Evolutionary conservation across 2,888 invertebrate species (phyloP).

Genomic region (Platycheirus rosarum): DNA sequence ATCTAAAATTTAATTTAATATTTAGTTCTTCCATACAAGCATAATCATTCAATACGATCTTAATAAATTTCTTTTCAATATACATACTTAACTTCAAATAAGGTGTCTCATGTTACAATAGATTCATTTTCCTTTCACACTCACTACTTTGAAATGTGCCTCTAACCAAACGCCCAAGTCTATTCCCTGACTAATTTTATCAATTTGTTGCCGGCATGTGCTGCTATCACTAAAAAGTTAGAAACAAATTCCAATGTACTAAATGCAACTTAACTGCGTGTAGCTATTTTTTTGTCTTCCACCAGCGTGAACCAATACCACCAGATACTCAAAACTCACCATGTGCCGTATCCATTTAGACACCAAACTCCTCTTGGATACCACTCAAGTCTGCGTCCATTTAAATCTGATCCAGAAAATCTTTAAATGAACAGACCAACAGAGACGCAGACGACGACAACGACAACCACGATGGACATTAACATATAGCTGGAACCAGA

Average conservation of each 20-base stretch:
- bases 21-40: no score
- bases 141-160: constrained; percentile 23
- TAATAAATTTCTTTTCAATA: no score
- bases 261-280: constrained; percentile 53
- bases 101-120: no score
- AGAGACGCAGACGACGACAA: no score
- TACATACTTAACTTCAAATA: no score
- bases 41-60: no score
- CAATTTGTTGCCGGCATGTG: constrained; percentile 61
- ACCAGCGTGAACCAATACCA: constrained; percentile 32
- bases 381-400: constrained; percentile 27
- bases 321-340: constrained; percentile 59
- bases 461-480: constrained; percentile 13
- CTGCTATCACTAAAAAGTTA: constrained; percentile 41
- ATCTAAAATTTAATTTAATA: no score
- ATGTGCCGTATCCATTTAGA: constrained; percentile 67
- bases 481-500: constrained; percentile 23
- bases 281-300: constrained; percentile 1
- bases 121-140: no score
- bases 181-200: not conserved
- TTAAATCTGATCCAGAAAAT: constrained; percentile 62
- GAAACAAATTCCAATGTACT: constrained; percentile 52
- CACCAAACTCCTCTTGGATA: constrained; percentile 35
- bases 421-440: constrained; percentile 12
- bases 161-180: constrained; percentile 14